phyloP scores from a whole-genome alignment of 53 echinoderm and acorn worm species.

The Crossaster papposus region DNA sequence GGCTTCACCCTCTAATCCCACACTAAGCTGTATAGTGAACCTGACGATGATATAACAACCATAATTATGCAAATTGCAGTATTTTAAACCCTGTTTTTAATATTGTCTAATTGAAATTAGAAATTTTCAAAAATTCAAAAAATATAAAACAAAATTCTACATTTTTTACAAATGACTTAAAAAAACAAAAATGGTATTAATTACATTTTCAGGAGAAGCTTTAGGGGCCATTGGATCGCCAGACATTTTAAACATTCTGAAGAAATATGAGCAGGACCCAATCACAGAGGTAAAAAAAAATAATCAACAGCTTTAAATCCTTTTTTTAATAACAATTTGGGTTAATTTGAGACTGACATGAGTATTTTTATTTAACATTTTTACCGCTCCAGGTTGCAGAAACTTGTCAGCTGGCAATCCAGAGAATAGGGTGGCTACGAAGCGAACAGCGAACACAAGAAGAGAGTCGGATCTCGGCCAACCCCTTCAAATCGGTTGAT shows the following conservation, averaged over 20 bases:
- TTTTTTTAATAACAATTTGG: background rate
- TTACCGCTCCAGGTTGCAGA: constrained; percentile 74
- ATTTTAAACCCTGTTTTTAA: no score
- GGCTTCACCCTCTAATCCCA: no score
- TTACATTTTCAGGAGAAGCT: constrained; percentile 78
- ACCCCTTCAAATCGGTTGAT: constrained; percentile 90
- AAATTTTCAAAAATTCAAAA: no score
- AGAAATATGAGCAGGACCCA: constrained; percentile 74
- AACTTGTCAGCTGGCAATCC: constrained; percentile 89
- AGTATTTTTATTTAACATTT: background rate
- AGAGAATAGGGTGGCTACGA: constrained; percentile 82
- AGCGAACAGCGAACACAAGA: constrained; percentile 66
- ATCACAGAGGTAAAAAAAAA: constrained; percentile 78
- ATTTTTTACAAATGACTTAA: background rate
- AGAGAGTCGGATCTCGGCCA: constrained; percentile 47
- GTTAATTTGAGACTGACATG: background rate
- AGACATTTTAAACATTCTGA: constrained; percentile 68
- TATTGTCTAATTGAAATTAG: no score
- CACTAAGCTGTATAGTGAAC: no score
- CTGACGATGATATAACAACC: no score
- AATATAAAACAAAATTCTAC: background rate
- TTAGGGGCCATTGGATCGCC: constrained; percentile 89
- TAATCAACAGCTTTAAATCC: background rate
- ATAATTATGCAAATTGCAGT: no score
- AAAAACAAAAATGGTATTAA: background rate